These are phyloP conservation scores for Macrobrachium nipponense DNA, from an alignment of 1,140 invertebrate genomes.

Conservation along the genomic window DNA sequence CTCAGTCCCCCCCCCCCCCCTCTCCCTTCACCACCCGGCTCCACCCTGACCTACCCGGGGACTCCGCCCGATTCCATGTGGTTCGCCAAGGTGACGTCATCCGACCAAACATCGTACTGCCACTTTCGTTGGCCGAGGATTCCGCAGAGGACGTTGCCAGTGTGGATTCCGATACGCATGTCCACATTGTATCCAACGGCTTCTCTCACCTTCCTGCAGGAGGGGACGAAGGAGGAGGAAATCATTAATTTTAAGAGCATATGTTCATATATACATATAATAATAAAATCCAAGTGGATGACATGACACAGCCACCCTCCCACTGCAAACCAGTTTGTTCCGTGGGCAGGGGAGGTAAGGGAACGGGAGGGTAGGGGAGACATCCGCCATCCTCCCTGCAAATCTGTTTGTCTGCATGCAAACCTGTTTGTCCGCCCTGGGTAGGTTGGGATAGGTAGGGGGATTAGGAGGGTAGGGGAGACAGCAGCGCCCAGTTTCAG, in stretches of 20 bases:
- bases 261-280: neutral
- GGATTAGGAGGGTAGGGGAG: too few relatives aligned
- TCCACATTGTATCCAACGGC: conserved; percentile 71
- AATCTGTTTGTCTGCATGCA: too few relatives aligned
- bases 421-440: too few relatives aligned
- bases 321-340: too few relatives aligned
- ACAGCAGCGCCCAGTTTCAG: too few relatives aligned
- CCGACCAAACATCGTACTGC: conserved; percentile 89
- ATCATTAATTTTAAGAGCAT: neutral
- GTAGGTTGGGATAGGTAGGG: too few relatives aligned
- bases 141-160: conserved; percentile 85
- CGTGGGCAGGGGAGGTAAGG: too few relatives aligned
- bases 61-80: conserved; percentile 88
- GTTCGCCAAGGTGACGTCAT: conserved; percentile 88
- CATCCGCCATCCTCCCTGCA: too few relatives aligned
- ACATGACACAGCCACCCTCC: too few relatives aligned
- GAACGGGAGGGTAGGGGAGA: too few relatives aligned
- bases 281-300: too few relatives aligned
- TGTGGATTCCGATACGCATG: conserved; percentile 90
- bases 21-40: too few relatives aligned
- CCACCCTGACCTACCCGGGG: conserved; percentile 75
- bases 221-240: neutral
- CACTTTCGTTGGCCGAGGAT: conserved; percentile 87
- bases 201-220: conserved; percentile 43
- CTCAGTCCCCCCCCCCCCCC: neutral